These are phyloP conservation scores for Agapornis canus DNA, from an alignment of 2,797 vertebrate species.

Conservation along the genomic window DNA sequence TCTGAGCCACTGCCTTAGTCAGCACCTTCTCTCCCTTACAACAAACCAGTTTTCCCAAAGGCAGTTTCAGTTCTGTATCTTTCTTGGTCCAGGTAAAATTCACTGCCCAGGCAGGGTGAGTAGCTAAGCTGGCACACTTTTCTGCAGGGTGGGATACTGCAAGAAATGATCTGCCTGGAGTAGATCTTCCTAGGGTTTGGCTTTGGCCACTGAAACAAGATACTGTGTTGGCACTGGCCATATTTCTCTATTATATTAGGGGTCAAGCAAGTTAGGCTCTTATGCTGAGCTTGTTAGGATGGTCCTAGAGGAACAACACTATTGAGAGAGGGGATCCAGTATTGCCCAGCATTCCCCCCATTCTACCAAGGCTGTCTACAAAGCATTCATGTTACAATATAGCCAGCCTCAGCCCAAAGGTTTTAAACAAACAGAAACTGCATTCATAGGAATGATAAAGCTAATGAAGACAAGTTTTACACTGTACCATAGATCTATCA, in stretches of 20 bases:
- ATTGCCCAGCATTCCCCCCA: not conserved
- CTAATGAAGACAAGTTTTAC: not conserved
- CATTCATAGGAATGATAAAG: accelerated
- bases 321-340: not conserved
- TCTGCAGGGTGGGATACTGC: accelerated
- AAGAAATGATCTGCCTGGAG: not conserved
- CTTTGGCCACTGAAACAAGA: not conserved
- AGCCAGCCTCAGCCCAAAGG: not conserved
- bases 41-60: not conserved
- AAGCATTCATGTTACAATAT: not conserved
- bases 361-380: not conserved
- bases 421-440: not conserved
- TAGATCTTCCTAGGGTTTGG: not conserved
- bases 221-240: accelerated
- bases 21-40: not conserved
- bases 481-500: no score
- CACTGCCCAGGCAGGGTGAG: not conserved
- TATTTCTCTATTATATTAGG: not conserved
- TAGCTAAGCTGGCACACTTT: not conserved
- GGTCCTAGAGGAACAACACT: not conserved
- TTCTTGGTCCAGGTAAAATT: not conserved
- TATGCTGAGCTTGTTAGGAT: not conserved
- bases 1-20: not conserved
- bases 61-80: not conserved
- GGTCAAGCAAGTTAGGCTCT: not conserved